Conservation (phyloP, 2,797 vertebrate species). For the Chromobotia macracanthus region DNA sequence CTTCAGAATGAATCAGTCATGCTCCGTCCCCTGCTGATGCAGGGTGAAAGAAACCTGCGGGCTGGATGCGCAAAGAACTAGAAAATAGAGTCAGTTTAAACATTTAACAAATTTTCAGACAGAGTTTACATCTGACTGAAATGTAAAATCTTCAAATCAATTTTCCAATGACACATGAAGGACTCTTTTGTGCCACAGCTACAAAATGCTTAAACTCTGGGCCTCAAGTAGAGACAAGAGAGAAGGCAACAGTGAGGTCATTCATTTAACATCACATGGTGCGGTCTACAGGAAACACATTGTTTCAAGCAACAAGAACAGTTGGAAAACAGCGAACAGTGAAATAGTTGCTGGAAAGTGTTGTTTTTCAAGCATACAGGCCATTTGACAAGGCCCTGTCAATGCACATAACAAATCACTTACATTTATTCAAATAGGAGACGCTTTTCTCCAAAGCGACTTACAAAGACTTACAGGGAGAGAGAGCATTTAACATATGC, state of each 20-base stretch:
- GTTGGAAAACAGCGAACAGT: neutral
- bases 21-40: conserved; percentile 31
- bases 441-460: too few relatives aligned
- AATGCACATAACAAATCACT: neutral
- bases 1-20: conserved; percentile 51
- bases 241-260: conserved; percentile 25
- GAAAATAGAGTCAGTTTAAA: conserved; percentile 26
- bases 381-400: neutral
- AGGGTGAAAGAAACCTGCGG: conserved; percentile 21
- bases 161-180: neutral
- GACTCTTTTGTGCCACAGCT: neutral
- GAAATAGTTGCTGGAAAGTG: neutral
- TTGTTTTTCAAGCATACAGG: neutral
- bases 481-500: too few relatives aligned
- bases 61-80: conserved; percentile 23
- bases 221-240: neutral
- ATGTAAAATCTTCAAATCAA: neutral
- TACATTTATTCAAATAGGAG: too few relatives aligned
- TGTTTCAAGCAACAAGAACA: conserved; percentile 26
- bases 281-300: conserved; percentile 34
- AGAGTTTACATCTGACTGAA: neutral
- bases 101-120: conserved; percentile 19
- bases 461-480: too few relatives aligned
- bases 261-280: conserved; percentile 13
- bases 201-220: conserved; percentile 3